Conservation (phyloP, 2,888 invertebrate species). For the Drosophila basisetae region DNA sequence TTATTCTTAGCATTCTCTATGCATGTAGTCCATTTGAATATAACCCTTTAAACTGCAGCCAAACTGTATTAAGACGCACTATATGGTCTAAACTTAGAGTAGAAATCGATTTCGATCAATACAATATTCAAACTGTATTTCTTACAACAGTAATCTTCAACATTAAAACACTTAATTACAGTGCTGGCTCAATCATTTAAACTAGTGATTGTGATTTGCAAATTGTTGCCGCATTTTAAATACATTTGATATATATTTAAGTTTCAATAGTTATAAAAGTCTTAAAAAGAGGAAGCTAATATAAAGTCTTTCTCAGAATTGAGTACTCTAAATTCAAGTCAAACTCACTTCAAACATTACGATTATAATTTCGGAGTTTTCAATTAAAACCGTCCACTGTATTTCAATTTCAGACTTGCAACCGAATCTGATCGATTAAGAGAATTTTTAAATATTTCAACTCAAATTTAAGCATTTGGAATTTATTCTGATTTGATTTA, state of each 20-base stretch:
- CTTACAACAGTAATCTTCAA: background rate
- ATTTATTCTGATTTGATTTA: background rate
- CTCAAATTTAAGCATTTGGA: background rate
- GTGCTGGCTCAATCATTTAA: background rate
- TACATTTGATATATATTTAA: background rate
- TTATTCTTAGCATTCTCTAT: slow-evolving; percentile 57
- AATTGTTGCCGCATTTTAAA: background rate
- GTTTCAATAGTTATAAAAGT: background rate
- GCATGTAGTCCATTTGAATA: slow-evolving; percentile 52
- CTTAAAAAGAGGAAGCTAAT: background rate
- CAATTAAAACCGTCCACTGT: background rate
- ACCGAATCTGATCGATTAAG: background rate
- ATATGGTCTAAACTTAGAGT: slow-evolving; percentile 6
- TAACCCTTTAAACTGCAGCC: slow-evolving; percentile 48
- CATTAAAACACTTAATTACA: background rate
- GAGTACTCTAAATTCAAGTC: background rate
- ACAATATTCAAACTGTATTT: background rate
- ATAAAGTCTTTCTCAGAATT: background rate
- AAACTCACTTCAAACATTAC: background rate
- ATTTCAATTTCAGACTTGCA: background rate
- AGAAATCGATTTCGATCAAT: background rate
- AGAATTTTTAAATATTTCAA: background rate
- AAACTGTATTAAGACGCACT: slow-evolving; percentile 13
- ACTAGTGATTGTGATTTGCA: background rate
- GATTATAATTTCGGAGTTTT: background rate